Evolutionary conservation across 1,140 invertebrate species (phyloP), one percentile per base, ranked within the genome.

Genomic region (Panulirus ornatus): DNA sequence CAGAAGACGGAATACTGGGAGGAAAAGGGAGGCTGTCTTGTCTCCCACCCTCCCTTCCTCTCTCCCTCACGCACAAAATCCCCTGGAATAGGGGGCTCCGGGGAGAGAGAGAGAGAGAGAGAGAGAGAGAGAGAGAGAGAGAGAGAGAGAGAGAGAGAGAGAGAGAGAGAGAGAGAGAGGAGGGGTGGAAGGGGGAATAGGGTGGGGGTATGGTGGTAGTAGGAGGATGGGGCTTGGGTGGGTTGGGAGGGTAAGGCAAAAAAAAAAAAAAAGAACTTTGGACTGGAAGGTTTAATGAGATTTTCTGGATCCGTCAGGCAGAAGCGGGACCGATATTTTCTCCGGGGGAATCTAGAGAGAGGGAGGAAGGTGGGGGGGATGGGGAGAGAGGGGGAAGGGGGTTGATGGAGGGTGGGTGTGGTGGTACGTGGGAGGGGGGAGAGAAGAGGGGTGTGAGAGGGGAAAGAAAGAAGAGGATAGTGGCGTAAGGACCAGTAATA

Each of bases 281-380:
- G 58, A 84, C 47, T 58, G 84, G 84, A 86, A 86, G 84, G 47
- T 76, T 86, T 86, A 86, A 76, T 86, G 73, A 76, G 70, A 86
- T 86, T 76, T 76, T 73, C 84, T 86, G 81, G 81, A 84, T 84
- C 38, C 81, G 81, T 84, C 81, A 84, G 81, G 54, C 81, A 70
- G 81, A 84, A 34, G 34, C 63, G 58, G 81, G 40, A 70, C 81
- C 81, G 44, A 84, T 84, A 84, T 84, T 84, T 70, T 66, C 81
- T 84, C 81, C 38, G 22, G 58, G 81, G 81, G 81, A 70, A 84
- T 66, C 63, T 84, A 70, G 54, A 58, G 54, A 36, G 76, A 34
- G 86, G 34, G n/a, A n/a, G n/a, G n/a, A n/a, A n/a, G n/a, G n/a
- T n/a, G n/a, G n/a, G n/a, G n/a, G n/a, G n/a, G n/a, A n/a, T n/a